These are phyloP conservation scores for Cartodere bifasciata DNA, from an alignment of 2,888 invertebrate genomes.

Conservation along the genomic window DNA sequence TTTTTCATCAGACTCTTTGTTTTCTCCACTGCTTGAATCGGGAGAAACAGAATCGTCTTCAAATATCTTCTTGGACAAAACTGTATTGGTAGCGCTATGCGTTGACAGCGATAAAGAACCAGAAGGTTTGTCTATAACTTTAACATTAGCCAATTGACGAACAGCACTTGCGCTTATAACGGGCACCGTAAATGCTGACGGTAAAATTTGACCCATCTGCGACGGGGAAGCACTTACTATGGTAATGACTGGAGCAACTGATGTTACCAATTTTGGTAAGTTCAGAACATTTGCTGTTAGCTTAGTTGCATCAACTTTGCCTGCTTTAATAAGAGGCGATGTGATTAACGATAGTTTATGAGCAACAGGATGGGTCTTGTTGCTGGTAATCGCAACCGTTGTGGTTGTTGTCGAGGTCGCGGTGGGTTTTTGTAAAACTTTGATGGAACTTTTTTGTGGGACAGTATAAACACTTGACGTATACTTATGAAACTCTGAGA, in stretches of 20 bases:
- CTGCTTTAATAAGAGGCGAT: conserved; percentile 16
- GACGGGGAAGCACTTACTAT: conserved; percentile 32
- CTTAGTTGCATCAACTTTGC: conserved; percentile 7
- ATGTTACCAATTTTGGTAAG: conserved; percentile 26
- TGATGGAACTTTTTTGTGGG: conserved; percentile 19
- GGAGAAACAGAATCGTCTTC: conserved; percentile 54
- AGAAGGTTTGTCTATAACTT: conserved; percentile 36
- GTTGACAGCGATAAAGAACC: conserved; percentile 40
- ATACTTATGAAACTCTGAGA: conserved; percentile 32
- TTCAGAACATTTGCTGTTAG: conserved; percentile 22
- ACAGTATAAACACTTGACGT: conserved; percentile 22
- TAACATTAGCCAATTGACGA: conserved; percentile 32
- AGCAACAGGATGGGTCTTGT: conserved; percentile 17
- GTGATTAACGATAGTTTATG: conserved; percentile 23
- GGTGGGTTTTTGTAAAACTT: conserved; percentile 10
- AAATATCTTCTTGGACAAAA: conserved; percentile 52
- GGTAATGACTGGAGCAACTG: conserved; percentile 29
- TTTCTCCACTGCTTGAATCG: conserved; percentile 37
- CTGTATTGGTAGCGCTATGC: conserved; percentile 42
- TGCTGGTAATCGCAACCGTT: conserved; percentile 13
- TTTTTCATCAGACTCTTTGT: conserved; percentile 30
- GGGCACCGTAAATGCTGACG: conserved; percentile 31
- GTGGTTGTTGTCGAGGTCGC: conserved; percentile 5
- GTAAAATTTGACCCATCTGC: conserved; percentile 30
- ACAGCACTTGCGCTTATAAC: conserved; percentile 35